Conservation (phyloP, 2,888 invertebrate species). For the Myathropa florea region DNA sequence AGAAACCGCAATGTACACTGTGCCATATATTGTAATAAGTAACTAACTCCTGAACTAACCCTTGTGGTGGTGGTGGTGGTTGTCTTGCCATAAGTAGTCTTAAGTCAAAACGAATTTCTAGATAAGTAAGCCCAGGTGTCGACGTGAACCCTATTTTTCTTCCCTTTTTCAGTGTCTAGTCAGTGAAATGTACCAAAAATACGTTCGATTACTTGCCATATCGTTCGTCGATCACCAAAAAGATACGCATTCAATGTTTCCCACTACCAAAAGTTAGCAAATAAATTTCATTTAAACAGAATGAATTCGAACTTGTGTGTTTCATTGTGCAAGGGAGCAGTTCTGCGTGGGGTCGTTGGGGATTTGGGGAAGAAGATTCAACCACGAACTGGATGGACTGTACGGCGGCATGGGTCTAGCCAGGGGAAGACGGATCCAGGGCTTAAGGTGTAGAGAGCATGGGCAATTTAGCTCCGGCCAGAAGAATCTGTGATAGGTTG, state of each 20-base stretch:
- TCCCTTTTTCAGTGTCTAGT: constrained; percentile 30
- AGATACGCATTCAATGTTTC: constrained; percentile 7
- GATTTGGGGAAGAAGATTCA: too few species aligned
- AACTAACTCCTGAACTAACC: constrained; percentile 25
- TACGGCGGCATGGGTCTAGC: too few species aligned
- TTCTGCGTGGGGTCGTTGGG: too few species aligned
- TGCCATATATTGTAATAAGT: constrained; percentile 37
- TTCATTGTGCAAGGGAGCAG: too few species aligned
- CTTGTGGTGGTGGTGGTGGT: constrained; percentile 43
- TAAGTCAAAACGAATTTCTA: constrained; percentile 17
- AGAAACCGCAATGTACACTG: constrained; percentile 35
- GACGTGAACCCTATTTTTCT: neutral
- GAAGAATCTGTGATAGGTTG: too few species aligned
- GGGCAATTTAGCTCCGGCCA: too few species aligned
- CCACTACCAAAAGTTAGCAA: constrained; percentile 3
- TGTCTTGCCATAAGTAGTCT: constrained; percentile 49
- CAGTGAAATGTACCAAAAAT: constrained; percentile 47
- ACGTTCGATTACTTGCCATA: constrained; percentile 45
- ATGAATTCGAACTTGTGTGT: neutral
- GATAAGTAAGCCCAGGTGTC: neutral
- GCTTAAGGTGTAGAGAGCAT: too few species aligned
- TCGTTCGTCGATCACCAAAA: constrained; percentile 14
- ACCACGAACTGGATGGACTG: too few species aligned
- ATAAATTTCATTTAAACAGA: neutral
- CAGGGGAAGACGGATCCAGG: too few species aligned